These are phyloP conservation scores for Gobionotothen gibberifrons DNA, from an alignment of 2,797 vertebrate genomes.

Conservation along the genomic window DNA sequence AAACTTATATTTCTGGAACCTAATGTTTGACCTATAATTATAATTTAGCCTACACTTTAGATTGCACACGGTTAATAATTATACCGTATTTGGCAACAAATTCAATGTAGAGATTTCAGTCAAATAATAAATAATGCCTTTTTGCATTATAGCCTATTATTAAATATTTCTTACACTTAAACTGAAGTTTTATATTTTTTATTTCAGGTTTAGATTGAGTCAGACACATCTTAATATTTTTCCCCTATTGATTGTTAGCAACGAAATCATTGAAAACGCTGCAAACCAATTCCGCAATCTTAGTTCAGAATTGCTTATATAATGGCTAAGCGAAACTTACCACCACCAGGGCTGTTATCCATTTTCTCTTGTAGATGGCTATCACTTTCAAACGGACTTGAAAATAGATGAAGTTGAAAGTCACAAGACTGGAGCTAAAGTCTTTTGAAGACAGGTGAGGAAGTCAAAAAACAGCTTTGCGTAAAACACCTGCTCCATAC, in stretches of 20 bases:
- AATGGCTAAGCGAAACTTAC: constrained; percentile 49
- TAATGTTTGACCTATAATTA: too few relatives aligned
- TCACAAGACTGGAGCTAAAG: constrained; percentile 47
- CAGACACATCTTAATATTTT: not conserved
- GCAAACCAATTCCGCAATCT: not conserved
- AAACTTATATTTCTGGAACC: not conserved
- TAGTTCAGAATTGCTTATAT: constrained; percentile 5
- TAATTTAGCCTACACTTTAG: not conserved
- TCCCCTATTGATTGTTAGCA: constrained; percentile 5
- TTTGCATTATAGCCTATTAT: not conserved
- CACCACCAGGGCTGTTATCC: constrained; percentile 84
- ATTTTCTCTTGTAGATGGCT: constrained; percentile 66
- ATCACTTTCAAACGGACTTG: constrained; percentile 26
- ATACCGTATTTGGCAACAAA: not conserved
- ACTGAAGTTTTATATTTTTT: not conserved
- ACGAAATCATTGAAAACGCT: constrained; percentile 19
- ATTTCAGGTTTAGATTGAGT: not conserved
- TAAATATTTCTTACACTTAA: not conserved
- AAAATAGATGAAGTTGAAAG: constrained; percentile 31
- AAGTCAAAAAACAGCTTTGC: constrained; percentile 51
- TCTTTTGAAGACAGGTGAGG: constrained; percentile 55
- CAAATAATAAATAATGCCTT: not conserved
- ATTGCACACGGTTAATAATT: not conserved
- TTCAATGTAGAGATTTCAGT: not conserved
- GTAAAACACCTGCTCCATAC: constrained; percentile 66